Evolutionary conservation across 2,797 vertebrate genomes (phyloP), one percentile per base, ranked within the genome.

Genomic region (Microctenopoma stevenorrisi): DNA sequence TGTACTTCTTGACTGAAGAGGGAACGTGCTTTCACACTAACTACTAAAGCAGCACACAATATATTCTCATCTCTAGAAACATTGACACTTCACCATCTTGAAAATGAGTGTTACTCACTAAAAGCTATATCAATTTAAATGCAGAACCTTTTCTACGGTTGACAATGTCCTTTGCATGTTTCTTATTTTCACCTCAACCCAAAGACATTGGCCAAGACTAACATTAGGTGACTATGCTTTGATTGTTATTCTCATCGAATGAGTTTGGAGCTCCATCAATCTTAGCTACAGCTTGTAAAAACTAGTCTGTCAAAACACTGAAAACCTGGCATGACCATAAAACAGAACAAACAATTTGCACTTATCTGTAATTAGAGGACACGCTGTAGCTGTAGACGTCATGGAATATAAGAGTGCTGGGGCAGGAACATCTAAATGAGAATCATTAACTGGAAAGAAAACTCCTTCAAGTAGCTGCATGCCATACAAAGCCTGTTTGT

Each of bases 51-150:
- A 58, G 76, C 38, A 69, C 81, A 92, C 91, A 94, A 94, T 90
- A 26, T 73, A 54, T 88, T 85, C 90, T 93, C 94, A 93, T 95
- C 88, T 91, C 70, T 35, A 64, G 62, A 79, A 62, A 57, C 18
- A 44, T 46, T 81, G 64, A 76, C 81, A 62, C 65, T 52, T 60
- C 60, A 50, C 61, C 62, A 62, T 59, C 40, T 53, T 58, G 37
- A 79, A 78, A 73, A 52, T 51, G 43, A 79, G 61, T 44, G 58
- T 52, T 76, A 16, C 58, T 69, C 47, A 48, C 43, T 73, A 66
- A 58, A 74, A 71, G 55, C 61, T 48, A 57, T 44, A 74, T 68
- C 58, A 68, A 79, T 67, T 16, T 59, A 59, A 50, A 55, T 48
- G 47, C 49, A 77, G 50, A 68, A 63, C 55, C 4, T 12, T 58